Base-by-base conservation (phyloP, 1,140 invertebrate genomes). In the Aphelenchoides avenae region DNA sequence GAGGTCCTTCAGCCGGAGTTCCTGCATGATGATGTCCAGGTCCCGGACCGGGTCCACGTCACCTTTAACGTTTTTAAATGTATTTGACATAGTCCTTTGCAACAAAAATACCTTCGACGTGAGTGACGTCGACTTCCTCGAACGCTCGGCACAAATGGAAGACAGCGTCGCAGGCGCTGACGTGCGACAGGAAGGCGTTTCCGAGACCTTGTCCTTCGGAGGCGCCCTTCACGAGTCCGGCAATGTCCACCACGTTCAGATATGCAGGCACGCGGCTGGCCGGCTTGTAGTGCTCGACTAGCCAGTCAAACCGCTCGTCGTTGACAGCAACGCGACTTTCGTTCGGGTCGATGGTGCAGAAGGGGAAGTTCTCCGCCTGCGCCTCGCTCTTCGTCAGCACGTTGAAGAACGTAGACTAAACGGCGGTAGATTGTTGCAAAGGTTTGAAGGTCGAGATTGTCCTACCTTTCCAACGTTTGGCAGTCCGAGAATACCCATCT, bases 271-370 rank as follows among this genome's bases (percentile, higher is more conserved):
- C 73, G 18, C 54, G 24, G 27, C 29, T 70, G 80, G 81, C 83
- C 54, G 95, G 94, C 79, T 97, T 94, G 80, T 88, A 91, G 78
- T 86, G 90, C 59, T 96, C 85, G 80, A 87, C 88, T 9, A 99
- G 83, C 78, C 85, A 96, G 76, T 97, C 91, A 77, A 85, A 99
- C 61, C 95, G 84, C 30, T 85, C 83, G 81, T 99, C 94, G 5
- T 92, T 91, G 5, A 99, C 92, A n/a, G 93, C 89, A 66, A 98
- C 94, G 70, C 93, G 85, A 88, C 91, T 96, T 86, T 98, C 94
- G 90, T 98, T 98, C 22, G 95, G 95, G 82, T 98, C 92, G 76
- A 99, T 99, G 74, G 95, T 99, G 82, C 95, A 99, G 82, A 99
- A 99, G 4, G 94, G 94, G 79, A 96, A 95, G 77, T 98, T 97